Conservation (phyloP, 2,797 vertebrate genomes). For the Phrynocephalus guinanensis region DNA sequence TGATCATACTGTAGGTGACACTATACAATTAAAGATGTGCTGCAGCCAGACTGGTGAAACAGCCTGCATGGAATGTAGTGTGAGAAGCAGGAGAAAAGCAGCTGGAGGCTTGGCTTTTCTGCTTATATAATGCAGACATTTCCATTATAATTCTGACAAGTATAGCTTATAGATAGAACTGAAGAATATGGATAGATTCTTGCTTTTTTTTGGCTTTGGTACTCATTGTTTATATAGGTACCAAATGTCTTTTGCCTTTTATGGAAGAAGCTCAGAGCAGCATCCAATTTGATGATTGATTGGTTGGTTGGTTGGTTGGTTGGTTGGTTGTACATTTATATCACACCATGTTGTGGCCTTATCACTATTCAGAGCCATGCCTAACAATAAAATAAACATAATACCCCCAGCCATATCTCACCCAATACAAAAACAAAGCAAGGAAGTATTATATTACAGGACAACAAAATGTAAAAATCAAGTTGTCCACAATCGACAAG, state of each 20-base stretch:
- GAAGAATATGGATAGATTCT: neutral
- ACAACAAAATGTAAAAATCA: too few species aligned
- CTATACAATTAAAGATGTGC: conserved; percentile 62
- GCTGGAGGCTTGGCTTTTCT: neutral
- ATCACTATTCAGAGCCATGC: too few species aligned
- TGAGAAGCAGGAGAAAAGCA: conserved; percentile 2
- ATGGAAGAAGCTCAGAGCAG: too few species aligned
- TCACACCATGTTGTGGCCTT: too few species aligned
- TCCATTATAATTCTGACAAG: neutral
- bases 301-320: too few species aligned
- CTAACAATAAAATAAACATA: too few species aligned
- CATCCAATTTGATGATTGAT: too few species aligned
- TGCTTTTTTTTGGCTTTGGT: neutral
- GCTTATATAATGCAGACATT: neutral
- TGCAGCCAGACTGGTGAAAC: neutral
- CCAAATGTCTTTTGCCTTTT: neutral
- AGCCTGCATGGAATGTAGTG: neutral
- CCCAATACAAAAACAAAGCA: too few species aligned
- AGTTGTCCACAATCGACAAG: too few species aligned
- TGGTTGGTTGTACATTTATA: too few species aligned
- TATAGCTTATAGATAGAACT: neutral
- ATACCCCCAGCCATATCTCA: too few species aligned
- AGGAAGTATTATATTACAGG: too few species aligned
- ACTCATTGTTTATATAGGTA: neutral
- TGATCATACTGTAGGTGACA: conserved; percentile 62